Conservation (phyloP, 1,140 invertebrate genomes). For the Capitella teleta region DNA sequence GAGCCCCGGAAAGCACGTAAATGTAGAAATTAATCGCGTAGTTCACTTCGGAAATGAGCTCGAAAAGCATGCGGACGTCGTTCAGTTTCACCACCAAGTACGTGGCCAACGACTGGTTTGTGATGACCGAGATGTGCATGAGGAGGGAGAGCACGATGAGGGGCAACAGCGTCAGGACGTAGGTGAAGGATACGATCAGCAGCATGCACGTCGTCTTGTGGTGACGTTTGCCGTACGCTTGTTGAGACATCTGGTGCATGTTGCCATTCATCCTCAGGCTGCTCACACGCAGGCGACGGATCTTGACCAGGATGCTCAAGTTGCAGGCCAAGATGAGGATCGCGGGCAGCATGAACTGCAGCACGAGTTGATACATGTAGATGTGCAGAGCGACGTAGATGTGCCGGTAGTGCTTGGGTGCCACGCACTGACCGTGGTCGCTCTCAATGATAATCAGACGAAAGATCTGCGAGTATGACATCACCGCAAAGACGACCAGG, state of each 20-base stretch:
- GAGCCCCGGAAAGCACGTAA: conserved; percentile 8
- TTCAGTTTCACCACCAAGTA: conserved; percentile 1
- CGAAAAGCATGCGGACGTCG: conserved; percentile 4
- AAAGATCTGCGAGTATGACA: conserved; percentile 24
- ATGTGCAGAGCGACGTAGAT: conserved; percentile 23
- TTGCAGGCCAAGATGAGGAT: conserved; percentile 23
- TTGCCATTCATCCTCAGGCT: neutral
- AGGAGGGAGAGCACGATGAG: conserved; percentile 20
- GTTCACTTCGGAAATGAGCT: conserved; percentile 10
- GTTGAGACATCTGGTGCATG: neutral
- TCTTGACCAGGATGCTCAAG: conserved; percentile 22
- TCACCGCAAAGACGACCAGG: conserved; percentile 14
- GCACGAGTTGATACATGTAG: conserved; percentile 26
- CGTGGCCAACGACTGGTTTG: neutral
- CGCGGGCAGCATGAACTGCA: conserved; percentile 22
- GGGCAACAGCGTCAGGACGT: conserved; percentile 26
- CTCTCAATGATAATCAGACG: conserved; percentile 10
- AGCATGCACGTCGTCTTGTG: conserved; percentile 32
- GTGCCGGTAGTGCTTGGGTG: conserved; percentile 7
- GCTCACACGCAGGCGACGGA: conserved; percentile 14
- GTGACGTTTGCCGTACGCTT: conserved; percentile 6
- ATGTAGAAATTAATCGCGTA: conserved; percentile 12
- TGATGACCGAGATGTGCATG: conserved; percentile 13
- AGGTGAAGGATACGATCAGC: conserved; percentile 25
- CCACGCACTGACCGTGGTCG: conserved; percentile 13